Conservation (phyloP, 2,113 vertebrate genomes). For the Mustela nigripes region DNA sequence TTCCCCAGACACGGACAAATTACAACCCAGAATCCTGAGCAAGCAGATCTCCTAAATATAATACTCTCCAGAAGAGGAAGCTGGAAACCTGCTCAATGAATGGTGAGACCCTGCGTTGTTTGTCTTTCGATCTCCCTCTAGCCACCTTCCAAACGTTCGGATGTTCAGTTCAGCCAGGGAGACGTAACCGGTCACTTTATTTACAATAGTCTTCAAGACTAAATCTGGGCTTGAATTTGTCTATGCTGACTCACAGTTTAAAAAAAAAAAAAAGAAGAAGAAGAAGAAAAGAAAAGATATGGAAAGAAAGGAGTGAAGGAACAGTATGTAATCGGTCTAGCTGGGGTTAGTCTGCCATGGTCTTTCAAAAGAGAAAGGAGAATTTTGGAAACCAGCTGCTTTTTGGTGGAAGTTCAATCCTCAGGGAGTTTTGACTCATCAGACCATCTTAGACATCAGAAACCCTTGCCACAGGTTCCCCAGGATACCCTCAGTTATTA, state of each 20-base stretch:
- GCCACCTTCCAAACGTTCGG: constrained; percentile 5
- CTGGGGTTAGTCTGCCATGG: not conserved
- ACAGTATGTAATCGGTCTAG: not conserved
- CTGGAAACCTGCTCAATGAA: not conserved
- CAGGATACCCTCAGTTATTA: not conserved
- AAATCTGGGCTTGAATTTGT: constrained; percentile 57
- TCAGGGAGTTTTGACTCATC: not conserved
- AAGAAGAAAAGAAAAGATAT: rapidly evolving
- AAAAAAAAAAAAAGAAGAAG: not conserved
- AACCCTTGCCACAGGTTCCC: not conserved
- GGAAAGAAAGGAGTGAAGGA: not conserved
- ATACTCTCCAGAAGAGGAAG: not conserved
- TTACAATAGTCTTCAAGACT: constrained; percentile 26
- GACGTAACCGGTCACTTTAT: not conserved
- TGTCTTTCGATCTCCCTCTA: constrained; percentile 24
- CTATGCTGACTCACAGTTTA: constrained; percentile 10
- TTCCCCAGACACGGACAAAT: constrained; percentile 82
- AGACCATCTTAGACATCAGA: not conserved
- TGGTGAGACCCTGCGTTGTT: not conserved
- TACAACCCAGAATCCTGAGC: constrained; percentile 82
- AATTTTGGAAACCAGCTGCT: not conserved
- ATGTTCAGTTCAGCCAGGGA: not conserved
- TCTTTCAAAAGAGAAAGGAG: constrained; percentile 18
- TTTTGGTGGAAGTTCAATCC: not conserved
- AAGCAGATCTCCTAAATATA: constrained; percentile 79